These are phyloP conservation scores for Drosophila paramelanica DNA, from an alignment of 2,888 invertebrate species.

Conservation along the genomic window DNA sequence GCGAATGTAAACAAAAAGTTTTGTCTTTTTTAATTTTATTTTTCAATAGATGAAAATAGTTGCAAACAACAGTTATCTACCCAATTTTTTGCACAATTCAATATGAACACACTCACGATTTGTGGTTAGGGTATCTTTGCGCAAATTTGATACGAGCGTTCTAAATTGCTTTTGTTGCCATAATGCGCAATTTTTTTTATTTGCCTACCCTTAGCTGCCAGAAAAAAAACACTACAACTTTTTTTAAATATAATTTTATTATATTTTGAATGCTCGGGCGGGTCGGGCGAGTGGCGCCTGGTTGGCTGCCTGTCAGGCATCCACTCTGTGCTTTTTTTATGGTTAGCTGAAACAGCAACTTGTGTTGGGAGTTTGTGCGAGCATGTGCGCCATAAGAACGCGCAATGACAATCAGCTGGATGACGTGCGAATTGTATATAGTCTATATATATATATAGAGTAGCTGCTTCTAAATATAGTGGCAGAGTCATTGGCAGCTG, in stretches of 20 bases:
- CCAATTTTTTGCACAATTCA: no score
- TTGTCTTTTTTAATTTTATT: no score
- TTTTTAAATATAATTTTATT: conserved; percentile 30
- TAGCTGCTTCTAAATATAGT: conserved; percentile 9
- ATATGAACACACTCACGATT: neutral
- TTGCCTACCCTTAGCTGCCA: conserved; percentile 6
- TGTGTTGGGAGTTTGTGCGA: conserved; percentile 23
- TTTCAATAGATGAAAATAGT: no score
- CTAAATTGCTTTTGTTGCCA: conserved; percentile 9
- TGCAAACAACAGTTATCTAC: no score
- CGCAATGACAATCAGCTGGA: conserved; percentile 43
- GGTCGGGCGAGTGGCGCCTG: conserved; percentile 35
- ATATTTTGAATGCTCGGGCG: conserved; percentile 15
- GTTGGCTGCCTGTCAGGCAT: conserved; percentile 32
- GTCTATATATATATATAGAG: no score
- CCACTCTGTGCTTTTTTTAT: conserved; percentile 28
- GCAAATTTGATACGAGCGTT: neutral
- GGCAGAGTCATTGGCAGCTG: conserved; percentile 22
- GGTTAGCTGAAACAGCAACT: conserved; percentile 29
- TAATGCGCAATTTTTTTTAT: conserved; percentile 18
- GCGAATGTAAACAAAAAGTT: no score
- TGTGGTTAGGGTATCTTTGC: neutral
- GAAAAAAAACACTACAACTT: conserved; percentile 7
- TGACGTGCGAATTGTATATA: conserved; percentile 40
- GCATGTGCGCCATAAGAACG: conserved; percentile 18